Evolutionary conservation across 2,888 invertebrate genomes (phyloP), one percentile per base, ranked within the genome.

Genomic region (Bruchidius siliquastri): DNA sequence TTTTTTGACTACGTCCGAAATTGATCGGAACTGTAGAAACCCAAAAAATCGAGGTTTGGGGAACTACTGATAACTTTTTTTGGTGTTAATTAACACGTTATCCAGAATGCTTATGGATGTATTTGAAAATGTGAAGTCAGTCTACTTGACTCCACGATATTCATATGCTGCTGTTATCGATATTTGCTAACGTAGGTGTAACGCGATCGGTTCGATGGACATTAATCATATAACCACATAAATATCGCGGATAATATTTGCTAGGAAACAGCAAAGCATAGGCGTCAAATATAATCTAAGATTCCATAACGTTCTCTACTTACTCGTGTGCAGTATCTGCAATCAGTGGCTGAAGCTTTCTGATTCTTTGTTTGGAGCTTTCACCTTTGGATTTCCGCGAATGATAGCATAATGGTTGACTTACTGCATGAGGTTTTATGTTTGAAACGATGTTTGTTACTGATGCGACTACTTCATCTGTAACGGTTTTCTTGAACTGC

Each of bases 401-500:
- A 76, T 81, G 79, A 68, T 79, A 78, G 49, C 76, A 77, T 22
- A 77, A 71, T 49, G 79, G 76, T 69, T 78, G 77, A 26, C 72
- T 74, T 8, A 77, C 70, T 22, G 75, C 32, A 6, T 75, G 76
- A 70, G 78, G 76, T 79, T 81, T 80, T 6, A 80, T 67, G 71
- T 74, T 77, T 0, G 81, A 76, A 21, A 80, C 74, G 68, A 79
- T 75, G n/a, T 75, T 74, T 1, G 82, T 77, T 20, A 85, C 78
- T 32, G 81, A 78, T 22, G 79, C 75, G 21, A 83, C 81, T n/a
- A 86, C 77, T 74, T 85, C 85, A 32, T 84, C 80, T 4, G 83
- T 77, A 21, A 85, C 77, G 21, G 84, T 84, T 76, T 82, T 80
- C 76, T 85, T 85, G 71, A 85, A 84, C 86, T 86, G 74, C 49